A percentile compares a stretch with the other conserved stretches of the same genome.
Evolutionary conservation across 2,797 vertebrate species (phyloP).

Genomic region (Crocidura indochinensis): DNA sequence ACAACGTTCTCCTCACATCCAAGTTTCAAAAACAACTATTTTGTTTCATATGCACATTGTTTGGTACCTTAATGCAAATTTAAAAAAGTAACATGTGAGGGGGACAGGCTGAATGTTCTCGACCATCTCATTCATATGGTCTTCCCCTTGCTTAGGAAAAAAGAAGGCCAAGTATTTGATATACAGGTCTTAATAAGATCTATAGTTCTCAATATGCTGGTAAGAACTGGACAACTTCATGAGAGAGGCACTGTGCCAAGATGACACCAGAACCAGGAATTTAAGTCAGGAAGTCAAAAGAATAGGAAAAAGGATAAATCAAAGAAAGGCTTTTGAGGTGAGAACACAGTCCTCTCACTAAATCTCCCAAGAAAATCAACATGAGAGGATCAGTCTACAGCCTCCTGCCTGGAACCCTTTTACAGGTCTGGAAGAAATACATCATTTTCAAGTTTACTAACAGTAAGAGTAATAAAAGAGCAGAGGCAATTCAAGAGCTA

Average conservation of each 20-base stretch:
- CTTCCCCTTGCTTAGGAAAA: background rate
- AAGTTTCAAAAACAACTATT: too few relatives aligned
- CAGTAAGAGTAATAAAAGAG: background rate
- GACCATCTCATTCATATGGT: background rate
- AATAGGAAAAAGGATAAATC: background rate
- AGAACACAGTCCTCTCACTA: background rate
- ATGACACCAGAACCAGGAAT: background rate
- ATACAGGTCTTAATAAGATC: background rate
- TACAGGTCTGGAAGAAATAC: background rate
- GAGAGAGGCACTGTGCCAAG: background rate
- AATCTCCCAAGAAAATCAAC: background rate
- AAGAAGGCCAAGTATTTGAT: background rate
- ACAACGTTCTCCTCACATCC: too few relatives aligned
- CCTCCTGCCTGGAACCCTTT: background rate
- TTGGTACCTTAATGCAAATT: background rate
- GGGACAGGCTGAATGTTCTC: background rate
- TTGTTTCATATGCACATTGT: too few relatives aligned
- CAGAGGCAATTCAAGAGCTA: background rate
- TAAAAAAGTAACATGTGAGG: too few relatives aligned
- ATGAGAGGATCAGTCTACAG: background rate
- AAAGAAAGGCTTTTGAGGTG: background rate
- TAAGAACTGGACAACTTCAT: background rate
- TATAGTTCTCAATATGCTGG: background rate
- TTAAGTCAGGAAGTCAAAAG: background rate
- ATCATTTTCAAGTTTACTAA: background rate